Conservation (phyloP, 2,888 invertebrate genomes). For the Heliconius ismenius region DNA sequence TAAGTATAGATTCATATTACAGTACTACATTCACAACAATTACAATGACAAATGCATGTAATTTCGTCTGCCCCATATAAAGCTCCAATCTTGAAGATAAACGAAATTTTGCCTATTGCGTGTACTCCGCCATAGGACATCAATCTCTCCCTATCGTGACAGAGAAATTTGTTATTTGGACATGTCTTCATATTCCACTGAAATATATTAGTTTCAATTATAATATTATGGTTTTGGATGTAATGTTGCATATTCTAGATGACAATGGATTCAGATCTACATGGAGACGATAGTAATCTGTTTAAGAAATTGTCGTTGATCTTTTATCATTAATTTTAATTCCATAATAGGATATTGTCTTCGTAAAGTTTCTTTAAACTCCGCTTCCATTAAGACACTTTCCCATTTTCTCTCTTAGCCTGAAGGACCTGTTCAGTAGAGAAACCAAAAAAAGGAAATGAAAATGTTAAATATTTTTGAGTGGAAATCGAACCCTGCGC, state of each 20-base stretch:
- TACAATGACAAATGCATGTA: conserved; percentile 33
- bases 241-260: conserved; percentile 11
- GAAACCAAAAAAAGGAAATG: too few relatives aligned
- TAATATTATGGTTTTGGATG: neutral
- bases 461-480: too few relatives aligned
- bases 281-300: neutral
- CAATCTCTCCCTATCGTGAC: conserved; percentile 36
- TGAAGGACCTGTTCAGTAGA: too few relatives aligned
- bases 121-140: conserved; percentile 34
- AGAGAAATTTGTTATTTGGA: conserved; percentile 30
- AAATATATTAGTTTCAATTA: conserved; percentile 33
- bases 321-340: neutral
- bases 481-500: too few relatives aligned
- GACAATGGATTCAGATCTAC: neutral
- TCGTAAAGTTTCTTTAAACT: too few relatives aligned
- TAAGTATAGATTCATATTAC: neutral
- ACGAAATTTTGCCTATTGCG: conserved; percentile 35
- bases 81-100: conserved; percentile 26
- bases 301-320: neutral
- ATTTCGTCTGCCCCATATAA: conserved; percentile 23
- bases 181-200: conserved; percentile 25
- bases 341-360: too few relatives aligned
- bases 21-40: conserved; percentile 13
- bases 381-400: too few relatives aligned
- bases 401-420: too few relatives aligned